phyloP scores from a whole-genome alignment of 2,113 vertebrate genomes.

The Uropsilus gracilis region DNA sequence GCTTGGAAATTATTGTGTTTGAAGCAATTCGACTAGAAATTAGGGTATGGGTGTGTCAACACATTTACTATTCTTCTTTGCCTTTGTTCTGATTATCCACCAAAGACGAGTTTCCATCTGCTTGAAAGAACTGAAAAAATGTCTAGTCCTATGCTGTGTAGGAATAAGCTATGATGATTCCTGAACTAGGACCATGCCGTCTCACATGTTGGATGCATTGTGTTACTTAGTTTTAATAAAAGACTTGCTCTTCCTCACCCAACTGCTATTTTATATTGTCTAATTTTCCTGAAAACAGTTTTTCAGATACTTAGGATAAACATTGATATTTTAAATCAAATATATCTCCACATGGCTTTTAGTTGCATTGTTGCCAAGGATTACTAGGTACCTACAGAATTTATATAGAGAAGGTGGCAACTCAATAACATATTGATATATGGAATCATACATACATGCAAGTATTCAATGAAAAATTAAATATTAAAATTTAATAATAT shows the following conservation, averaged over 20 bases:
- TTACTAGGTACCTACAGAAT: background rate
- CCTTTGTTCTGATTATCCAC: background rate
- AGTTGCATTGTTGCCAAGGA: background rate
- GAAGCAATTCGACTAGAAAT: constrained; percentile 1
- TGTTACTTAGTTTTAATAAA: background rate
- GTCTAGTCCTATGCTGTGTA: background rate
- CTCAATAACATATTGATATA: background rate
- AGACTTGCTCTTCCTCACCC: background rate
- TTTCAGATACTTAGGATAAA: background rate
- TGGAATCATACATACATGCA: background rate
- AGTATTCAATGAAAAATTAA: background rate
- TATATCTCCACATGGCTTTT: background rate
- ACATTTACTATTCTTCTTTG: background rate
- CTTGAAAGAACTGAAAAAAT: background rate
- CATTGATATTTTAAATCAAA: background rate
- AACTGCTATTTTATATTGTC: background rate
- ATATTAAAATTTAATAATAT: too few species aligned
- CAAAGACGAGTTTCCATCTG: background rate
- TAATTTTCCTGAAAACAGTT: background rate
- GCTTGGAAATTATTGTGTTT: constrained; percentile 29
- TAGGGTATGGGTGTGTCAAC: background rate
- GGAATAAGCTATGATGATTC: background rate
- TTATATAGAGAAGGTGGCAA: background rate
- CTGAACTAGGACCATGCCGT: background rate
- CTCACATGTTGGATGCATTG: background rate